Evolutionary conservation across 1,140 invertebrate genomes (phyloP), one percentile per base, ranked within the genome.

Genomic region (Heliothis virescens): DNA sequence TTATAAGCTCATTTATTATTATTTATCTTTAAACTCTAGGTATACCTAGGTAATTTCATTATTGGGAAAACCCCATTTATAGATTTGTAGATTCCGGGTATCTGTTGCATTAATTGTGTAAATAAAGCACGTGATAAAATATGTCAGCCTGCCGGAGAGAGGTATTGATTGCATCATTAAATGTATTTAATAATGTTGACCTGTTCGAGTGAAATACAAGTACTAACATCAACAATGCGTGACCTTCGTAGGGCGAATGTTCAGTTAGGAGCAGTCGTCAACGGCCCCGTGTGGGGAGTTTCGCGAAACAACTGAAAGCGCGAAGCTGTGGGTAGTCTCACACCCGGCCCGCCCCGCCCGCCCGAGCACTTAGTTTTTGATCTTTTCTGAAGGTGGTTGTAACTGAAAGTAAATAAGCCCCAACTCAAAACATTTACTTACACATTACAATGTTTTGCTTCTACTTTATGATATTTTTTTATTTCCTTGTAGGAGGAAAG

Each of bases 1-100:
- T 21, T 13, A 59, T 59, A 26, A 26, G 57, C 15, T 26, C 21
- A 26, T 12, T 26, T 59, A 21, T 59, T 59, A 9, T 18, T 18
- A 21, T 15, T 15, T 59, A 26, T 26, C 18, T 12, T 59, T 12
- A 59, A 59, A 12, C 0, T 7, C 26, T 12, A 13, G 5, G 18
- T 18, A n/a, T 47, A 1, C 9, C 9, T 10, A 34, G 15, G 10
- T 47, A 65, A n/a, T 65, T 34, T 7, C 7, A 18, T 11, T 47
- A 47, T 47, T 47, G 62, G 34, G 41, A 65, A 65, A 65, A 48
- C 41, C 62, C 57, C 21, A 26, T 10, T 26, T 59, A 59, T 26
- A 26, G 57, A 59, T 3, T 10, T 59, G 15, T 53, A 5, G 52
- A 53, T 53, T n/a, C 15, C 52, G 52, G 13, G n/a, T 53, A 13